Percentiles rank a stretch among this genome's conserved stretches.
Evolutionary conservation across 1,140 invertebrate genomes (phyloP).

Genomic region (Trissolcus basalis): DNA sequence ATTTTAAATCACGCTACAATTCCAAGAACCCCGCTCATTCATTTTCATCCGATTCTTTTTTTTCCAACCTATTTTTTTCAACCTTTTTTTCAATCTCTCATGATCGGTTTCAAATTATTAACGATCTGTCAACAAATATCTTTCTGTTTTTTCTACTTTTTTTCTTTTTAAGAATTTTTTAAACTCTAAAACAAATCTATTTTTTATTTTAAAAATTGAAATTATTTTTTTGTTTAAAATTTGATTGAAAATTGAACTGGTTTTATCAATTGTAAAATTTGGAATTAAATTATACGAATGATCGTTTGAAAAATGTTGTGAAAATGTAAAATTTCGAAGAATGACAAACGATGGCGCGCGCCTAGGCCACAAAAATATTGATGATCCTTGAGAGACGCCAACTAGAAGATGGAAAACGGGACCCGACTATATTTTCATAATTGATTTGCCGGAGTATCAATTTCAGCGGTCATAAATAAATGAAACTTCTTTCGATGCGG

Average conservation of each 20-base stretch:
- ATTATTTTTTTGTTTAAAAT: no score
- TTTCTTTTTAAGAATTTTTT: no score
- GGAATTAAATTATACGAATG: no score
- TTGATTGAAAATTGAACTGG: no score
- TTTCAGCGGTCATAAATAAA: constrained; percentile 72
- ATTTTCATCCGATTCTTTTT: not conserved
- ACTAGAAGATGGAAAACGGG: constrained; percentile 16
- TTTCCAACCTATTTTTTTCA: no score
- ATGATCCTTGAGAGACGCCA: constrained; percentile 16
- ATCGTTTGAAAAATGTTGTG: constrained; percentile 1
- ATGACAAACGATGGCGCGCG: constrained; percentile 54
- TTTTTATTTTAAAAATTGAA: no score
- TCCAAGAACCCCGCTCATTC: not conserved
- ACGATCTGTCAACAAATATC: no score
- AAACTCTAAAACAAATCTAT: no score
- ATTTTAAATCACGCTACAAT: not conserved
- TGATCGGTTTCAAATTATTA: no score
- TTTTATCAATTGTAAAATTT: no score
- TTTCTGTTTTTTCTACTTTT: no score
- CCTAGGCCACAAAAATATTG: constrained; percentile 30
- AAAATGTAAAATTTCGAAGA: constrained; percentile 34
- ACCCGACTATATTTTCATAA: constrained; percentile 64
- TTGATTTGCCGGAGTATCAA: constrained; percentile 69
- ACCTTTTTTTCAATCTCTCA: no score
- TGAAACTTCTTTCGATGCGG: constrained; percentile 58